Base-by-base conservation (phyloP, 2,888 invertebrate species). In the Cactoblastis cactorum region DNA sequence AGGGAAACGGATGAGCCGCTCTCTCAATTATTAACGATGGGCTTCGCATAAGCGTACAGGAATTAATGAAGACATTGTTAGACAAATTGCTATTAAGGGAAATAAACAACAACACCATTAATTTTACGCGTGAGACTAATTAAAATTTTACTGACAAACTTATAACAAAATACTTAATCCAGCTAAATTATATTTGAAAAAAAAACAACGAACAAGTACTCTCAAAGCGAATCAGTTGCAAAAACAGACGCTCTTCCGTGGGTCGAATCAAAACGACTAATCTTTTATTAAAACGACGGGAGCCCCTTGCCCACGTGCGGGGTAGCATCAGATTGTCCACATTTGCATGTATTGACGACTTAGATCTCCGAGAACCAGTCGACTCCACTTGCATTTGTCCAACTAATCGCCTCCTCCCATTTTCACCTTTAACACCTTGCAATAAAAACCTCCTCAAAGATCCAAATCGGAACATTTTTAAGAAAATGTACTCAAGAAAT, bases 331-430 rank as follows among this genome's bases (percentile, higher is more conserved):
- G 86, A 85, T 85, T 78, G 63, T 53, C 51, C 52, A 54, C 59
- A 85, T 89, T 89, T 84, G 83, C 88, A 87, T 89, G 76, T 73
- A 81, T 83, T 80, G 81, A 82, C 83, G 80, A 80, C 74, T 83
- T 75, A 80, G 75, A 80, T 77, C 77, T 73, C 55, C 12, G 35
- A 53, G 38, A 55, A 61, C 62, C 60, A 65, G 63, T 68, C 59
- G 63, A 57, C 57, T 55, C 37, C 55, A 56, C 56, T 57, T 57
- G 55, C 57, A 62, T 59, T 65, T 61, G 59, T 62, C 63, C 54
- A 56, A 59, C 52, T 51, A 53, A 53, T 50, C 51, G n/a, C 15
- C 9, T 15, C 45, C 33, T 19, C 33, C 49, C 18, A 60, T 53
- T 53, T 52, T 61, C 50, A 49, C 46, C 55, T 50, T 55, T 62